A percentile compares a stretch with the other conserved stretches of the same genome.
Evolutionary conservation across 1,140 invertebrate species (phyloP).

Genomic region (Ceratosolen fusciceps): DNA sequence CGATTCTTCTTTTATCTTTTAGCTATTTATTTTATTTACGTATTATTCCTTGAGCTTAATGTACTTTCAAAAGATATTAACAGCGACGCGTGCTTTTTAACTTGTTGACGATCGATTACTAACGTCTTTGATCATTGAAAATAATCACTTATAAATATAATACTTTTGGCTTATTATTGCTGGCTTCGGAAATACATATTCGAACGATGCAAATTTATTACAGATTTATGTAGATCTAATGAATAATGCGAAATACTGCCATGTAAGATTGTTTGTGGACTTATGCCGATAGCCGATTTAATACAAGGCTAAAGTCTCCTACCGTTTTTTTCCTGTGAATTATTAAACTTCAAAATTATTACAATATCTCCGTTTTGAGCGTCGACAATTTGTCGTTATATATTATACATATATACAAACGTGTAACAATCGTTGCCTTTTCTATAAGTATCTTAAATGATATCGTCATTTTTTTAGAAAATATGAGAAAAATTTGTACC

Average conservation of each 20-base stretch:
- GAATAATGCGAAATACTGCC: slow-evolving; percentile 46
- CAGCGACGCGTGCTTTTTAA: slow-evolving; percentile 5
- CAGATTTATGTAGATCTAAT: slow-evolving; percentile 26
- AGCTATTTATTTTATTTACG: slow-evolving; percentile 30
- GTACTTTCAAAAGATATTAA: too few relatives aligned
- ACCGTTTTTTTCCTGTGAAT: slow-evolving; percentile 41
- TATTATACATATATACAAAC: slow-evolving; percentile 47
- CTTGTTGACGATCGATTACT: slow-evolving; percentile 33
- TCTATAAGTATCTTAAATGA: slow-evolving; percentile 54
- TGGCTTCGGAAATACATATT: slow-evolving; percentile 25
- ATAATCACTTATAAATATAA: slow-evolving; percentile 4
- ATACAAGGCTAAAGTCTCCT: slow-evolving; percentile 18
- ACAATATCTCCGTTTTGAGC: slow-evolving; percentile 19
- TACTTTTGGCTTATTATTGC: slow-evolving; percentile 28
- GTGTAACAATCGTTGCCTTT: slow-evolving; percentile 57
- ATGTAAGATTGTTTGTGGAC: slow-evolving; percentile 46
- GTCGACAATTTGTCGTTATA: slow-evolving; percentile 36
- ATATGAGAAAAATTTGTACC: neutral
- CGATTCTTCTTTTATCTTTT: too few relatives aligned
- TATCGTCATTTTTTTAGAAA: slow-evolving; percentile 43
- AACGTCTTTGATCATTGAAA: too few relatives aligned
- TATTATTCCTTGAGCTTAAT: too few relatives aligned
- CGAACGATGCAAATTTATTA: slow-evolving; percentile 43
- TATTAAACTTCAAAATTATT: slow-evolving; percentile 36
- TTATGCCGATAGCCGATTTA: slow-evolving; percentile 10